A percentile compares a stretch with the other conserved stretches of the same genome.
phyloP scores from a whole-genome alignment of 2,113 vertebrate genomes.

The Ptychochromis oligacanthus region DNA sequence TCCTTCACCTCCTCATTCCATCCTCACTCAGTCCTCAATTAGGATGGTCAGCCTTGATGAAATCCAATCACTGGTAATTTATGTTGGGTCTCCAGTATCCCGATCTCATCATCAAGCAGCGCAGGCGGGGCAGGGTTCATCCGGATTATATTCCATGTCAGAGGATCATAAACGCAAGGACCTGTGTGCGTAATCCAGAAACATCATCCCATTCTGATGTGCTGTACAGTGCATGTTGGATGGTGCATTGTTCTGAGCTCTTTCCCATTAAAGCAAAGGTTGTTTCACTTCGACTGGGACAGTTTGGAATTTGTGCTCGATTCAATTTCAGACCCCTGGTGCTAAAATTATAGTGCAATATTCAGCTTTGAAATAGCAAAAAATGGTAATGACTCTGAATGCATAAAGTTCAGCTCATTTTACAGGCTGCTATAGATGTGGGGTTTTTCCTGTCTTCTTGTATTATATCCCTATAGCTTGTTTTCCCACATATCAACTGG shows the following conservation, averaged over 20 bases:
- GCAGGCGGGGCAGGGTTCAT: constrained; percentile 14
- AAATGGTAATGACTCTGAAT: constrained; percentile 16
- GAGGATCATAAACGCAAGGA: constrained; percentile 62
- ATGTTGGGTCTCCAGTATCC: constrained; percentile 62
- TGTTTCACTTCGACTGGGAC: neutral
- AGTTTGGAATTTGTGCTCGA: constrained; percentile 46
- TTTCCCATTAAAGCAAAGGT: constrained; percentile 37
- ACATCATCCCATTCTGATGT: constrained; percentile 8
- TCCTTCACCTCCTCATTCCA: neutral
- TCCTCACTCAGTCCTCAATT: constrained; percentile 54
- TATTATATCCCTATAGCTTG: constrained; percentile 10
- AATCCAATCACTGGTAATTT: constrained; percentile 78
- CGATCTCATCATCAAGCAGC: constrained; percentile 54
- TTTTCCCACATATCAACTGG: constrained; percentile 24
- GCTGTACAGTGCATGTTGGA: neutral
- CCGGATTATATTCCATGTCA: constrained; percentile 71
- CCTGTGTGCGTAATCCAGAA: neutral
- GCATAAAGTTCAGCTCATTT: neutral
- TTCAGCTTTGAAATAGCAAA: constrained; percentile 36
- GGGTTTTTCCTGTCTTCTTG: neutral
- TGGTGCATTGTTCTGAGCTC: constrained; percentile 15
- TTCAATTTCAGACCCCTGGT: constrained; percentile 38
- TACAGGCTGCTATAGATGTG: neutral
- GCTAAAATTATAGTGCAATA: constrained; percentile 32
- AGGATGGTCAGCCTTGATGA: constrained; percentile 65